These are phyloP conservation scores for Achlya flavicornis DNA, from an alignment of 2,888 invertebrate genomes.

Conservation along the genomic window DNA sequence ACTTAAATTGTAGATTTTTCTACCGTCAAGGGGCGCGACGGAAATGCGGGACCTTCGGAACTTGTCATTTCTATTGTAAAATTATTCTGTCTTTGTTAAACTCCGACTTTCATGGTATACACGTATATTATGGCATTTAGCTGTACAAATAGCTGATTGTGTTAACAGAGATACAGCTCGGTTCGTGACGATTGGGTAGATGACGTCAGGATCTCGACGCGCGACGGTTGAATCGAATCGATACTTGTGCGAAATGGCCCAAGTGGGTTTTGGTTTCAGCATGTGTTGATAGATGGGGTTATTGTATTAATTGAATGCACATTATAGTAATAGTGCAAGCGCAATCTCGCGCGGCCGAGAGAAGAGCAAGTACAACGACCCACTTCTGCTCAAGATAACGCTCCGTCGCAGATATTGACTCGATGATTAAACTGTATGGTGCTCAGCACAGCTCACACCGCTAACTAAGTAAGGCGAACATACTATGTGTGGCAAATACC, in stretches of 20 bases:
- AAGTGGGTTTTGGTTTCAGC: neutral
- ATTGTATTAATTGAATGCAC: slow-evolving; percentile 10
- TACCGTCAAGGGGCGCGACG: neutral
- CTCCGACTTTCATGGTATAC: neutral
- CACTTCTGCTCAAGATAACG: slow-evolving; percentile 54
- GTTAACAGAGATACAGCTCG: neutral
- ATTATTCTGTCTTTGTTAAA: neutral
- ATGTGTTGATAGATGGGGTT: neutral
- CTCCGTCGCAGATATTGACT: slow-evolving; percentile 56
- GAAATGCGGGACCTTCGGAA: neutral
- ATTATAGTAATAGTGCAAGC: slow-evolving; percentile 10
- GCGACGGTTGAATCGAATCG: neutral
- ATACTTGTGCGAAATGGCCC: neutral
- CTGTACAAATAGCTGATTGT: neutral
- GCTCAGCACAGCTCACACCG: slow-evolving; percentile 24
- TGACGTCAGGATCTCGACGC: neutral
- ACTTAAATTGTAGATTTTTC: neutral
- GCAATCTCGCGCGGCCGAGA: slow-evolving; percentile 21
- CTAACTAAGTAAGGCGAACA: slow-evolving; percentile 32
- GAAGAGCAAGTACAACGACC: slow-evolving; percentile 65
- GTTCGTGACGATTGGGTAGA: neutral
- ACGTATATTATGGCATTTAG: neutral
- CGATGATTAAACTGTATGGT: slow-evolving; percentile 45
- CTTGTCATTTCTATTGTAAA: neutral
- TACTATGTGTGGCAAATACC: slow-evolving; percentile 23